Conservation (phyloP, 2,113 vertebrate genomes). For the Lophotis ruficrista region DNA sequence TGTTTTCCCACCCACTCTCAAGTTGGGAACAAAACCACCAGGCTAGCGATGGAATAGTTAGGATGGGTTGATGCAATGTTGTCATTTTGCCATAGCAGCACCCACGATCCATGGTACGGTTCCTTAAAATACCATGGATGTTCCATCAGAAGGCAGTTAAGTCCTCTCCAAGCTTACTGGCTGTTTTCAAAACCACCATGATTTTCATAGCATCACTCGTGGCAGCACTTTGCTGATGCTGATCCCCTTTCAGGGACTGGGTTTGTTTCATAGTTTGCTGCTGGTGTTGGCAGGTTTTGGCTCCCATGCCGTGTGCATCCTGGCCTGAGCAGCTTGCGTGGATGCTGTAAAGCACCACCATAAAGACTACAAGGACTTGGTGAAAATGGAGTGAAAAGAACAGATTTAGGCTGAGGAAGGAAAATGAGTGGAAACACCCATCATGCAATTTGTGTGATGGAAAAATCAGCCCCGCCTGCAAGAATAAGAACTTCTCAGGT, state of each 20-base stretch:
- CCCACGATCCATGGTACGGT: background rate
- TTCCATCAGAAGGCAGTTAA: background rate
- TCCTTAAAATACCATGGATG: background rate
- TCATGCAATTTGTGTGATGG: background rate
- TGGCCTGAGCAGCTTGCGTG: background rate
- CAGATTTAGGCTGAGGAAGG: background rate
- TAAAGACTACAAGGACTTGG: background rate
- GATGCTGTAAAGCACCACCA: background rate
- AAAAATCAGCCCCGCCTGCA: background rate
- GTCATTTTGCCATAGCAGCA: background rate
- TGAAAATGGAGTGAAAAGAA: background rate
- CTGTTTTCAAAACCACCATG: background rate
- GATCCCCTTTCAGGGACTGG: background rate
- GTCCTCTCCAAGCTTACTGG: background rate
- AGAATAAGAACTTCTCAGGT: background rate
- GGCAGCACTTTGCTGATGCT: background rate
- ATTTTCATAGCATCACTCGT: fast-evolving
- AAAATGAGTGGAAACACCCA: background rate
- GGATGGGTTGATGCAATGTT: background rate
- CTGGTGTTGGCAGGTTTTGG: background rate
- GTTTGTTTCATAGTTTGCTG: background rate
- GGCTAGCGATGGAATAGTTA: fast-evolving
- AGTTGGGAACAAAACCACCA: background rate
- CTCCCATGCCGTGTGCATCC: fast-evolving
- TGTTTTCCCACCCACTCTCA: background rate